Evolutionary conservation across 2,888 invertebrate genomes (phyloP).

Genomic region (Panzeria rudis): DNA sequence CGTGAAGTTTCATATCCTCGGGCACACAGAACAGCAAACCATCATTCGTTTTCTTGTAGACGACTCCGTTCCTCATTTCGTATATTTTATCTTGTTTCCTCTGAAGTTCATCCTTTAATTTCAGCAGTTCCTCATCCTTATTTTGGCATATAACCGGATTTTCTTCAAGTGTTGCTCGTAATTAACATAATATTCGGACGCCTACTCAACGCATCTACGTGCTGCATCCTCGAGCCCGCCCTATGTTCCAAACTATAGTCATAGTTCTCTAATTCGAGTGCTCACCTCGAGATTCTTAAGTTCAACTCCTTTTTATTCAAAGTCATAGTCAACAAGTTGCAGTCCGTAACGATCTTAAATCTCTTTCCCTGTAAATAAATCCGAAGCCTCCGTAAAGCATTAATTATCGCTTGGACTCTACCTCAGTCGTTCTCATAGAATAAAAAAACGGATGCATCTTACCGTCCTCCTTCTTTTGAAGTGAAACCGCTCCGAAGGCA

Average conservation of each 20-base stretch:
- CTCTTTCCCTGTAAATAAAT: too few relatives aligned
- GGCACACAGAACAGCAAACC: not conserved
- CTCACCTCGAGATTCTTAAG: too few relatives aligned
- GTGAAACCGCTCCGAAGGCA: too few relatives aligned
- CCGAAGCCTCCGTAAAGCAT: too few relatives aligned
- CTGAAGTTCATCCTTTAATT: not conserved
- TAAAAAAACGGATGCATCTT: too few relatives aligned
- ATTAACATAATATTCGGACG: not conserved
- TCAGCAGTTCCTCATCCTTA: not conserved
- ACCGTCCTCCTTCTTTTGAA: too few relatives aligned
- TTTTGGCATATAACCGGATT: conserved; percentile 6
- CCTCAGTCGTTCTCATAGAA: too few relatives aligned
- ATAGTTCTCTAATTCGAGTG: too few relatives aligned
- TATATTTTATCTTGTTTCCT: not conserved
- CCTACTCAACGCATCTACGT: not conserved
- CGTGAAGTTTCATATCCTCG: not conserved
- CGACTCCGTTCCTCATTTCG: conserved; percentile 4
- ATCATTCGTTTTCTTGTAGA: not conserved
- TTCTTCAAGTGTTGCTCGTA: not conserved
- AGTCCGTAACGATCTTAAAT: too few relatives aligned
- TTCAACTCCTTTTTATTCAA: too few relatives aligned
- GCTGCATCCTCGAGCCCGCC: not conserved
- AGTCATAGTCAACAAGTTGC: too few relatives aligned
- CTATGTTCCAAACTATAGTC: too few relatives aligned
- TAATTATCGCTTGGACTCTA: not conserved